Base-by-base conservation (phyloP, 2,888 invertebrate genomes). In the Apotomis capreana region DNA sequence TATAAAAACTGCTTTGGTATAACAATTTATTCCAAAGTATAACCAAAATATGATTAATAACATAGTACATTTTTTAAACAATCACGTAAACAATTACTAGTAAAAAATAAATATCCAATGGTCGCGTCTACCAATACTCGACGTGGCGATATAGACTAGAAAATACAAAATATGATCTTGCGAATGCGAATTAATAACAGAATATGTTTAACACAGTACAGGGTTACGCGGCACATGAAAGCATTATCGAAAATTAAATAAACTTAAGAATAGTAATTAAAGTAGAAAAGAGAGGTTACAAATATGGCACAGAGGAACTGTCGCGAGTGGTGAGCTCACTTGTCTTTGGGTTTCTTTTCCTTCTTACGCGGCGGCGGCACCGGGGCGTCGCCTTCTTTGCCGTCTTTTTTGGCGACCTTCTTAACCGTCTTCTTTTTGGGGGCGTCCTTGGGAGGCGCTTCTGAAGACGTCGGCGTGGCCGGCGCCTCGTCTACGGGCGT, bases 361-460 rank as follows among this genome's bases (percentile, higher is more conserved):
- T 94, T 94, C 86, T 94, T 94, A 76, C 94, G 90, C 76, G 94
- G 94, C 78, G 94, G 94, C 77, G 94, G 94, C 68, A 94, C 93
- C 55, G 94, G 94, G 70, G 89, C 88, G 37, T 90, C 91, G 59
- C 81, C 87, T 82, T 86, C 92, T 77, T 94, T 94, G 57, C 81
- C 87, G 82, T 86, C 92, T 77, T 94, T 94, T 80, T 94, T 94
- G 40, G 91, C 89, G 65, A 90, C 89, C 78, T 94, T 95, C 77
- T 94, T 94, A 5, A 91, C 86, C 54, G 89, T 73, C 76, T 91
- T 92, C 76, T 91, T 90, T 78, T 89, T 90, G 55, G 90, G 88
- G 13, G 85, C 80, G 54, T 89, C 89, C 49, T 78, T 74, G 10
- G 78, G 73, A 8, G 78, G 75, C 58, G 76, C 78, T 3, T 78